Conservation (phyloP, 2,113 vertebrate genomes). For the Oxyruncus cristatus region DNA sequence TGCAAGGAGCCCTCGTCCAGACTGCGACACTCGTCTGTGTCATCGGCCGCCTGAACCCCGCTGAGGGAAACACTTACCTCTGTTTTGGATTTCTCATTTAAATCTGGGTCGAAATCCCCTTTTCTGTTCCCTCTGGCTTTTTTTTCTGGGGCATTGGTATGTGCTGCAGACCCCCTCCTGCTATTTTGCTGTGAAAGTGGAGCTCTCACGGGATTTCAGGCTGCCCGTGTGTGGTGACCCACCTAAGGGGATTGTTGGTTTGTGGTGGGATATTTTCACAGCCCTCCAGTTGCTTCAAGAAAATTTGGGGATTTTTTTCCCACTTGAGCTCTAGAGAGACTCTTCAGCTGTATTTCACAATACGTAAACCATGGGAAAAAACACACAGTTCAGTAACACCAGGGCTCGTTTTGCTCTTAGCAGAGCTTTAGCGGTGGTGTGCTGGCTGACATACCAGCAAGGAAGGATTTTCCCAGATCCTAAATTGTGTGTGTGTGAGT, state of each 20-base stretch:
- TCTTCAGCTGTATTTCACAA: background rate
- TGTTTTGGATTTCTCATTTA: background rate
- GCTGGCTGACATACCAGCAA: background rate
- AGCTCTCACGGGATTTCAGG: background rate
- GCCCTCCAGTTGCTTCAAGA: background rate
- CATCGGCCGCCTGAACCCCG: rapidly evolving
- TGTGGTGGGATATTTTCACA: background rate
- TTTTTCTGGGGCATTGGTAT: rapidly evolving
- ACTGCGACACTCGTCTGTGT: rapidly evolving
- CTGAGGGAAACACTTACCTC: background rate
- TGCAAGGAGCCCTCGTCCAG: background rate
- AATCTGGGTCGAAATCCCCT: background rate
- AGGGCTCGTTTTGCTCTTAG: background rate
- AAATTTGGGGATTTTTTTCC: background rate
- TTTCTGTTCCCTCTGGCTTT: background rate
- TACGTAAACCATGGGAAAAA: constrained; percentile 1
- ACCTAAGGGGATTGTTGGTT: rapidly evolving
- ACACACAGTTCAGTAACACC: background rate
- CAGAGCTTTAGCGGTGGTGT: background rate
- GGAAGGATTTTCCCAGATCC: constrained; percentile 14
- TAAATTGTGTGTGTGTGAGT: background rate
- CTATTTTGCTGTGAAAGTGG: background rate
- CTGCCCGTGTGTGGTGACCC: background rate
- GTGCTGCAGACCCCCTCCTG: background rate
- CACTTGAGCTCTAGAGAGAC: background rate